Conservation (phyloP, 2,888 invertebrate species). For the Archaeoteleia sp. region DNA sequence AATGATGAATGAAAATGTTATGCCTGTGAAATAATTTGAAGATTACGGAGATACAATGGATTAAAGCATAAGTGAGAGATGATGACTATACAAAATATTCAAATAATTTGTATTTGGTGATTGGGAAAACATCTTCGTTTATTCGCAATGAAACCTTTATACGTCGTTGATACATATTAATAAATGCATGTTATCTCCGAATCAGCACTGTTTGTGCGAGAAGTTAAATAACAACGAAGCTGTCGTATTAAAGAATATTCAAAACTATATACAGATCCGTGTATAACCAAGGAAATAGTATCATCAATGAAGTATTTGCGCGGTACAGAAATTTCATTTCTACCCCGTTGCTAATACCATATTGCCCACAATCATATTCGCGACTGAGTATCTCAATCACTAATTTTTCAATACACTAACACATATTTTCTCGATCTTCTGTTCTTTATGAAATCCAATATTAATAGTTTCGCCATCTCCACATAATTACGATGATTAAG, state of each 20-base stretch:
- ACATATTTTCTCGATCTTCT: constrained; percentile 12
- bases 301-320: constrained; percentile 35
- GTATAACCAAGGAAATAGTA: constrained; percentile 41
- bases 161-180: background rate
- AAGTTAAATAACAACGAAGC: constrained; percentile 36
- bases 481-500: too few species aligned
- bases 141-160: background rate
- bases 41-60: too few species aligned
- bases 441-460: too few species aligned
- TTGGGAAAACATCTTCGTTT: too few species aligned
- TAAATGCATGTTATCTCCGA: background rate
- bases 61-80: too few species aligned
- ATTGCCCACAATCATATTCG: constrained; percentile 28
- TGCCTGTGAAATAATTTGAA: too few species aligned
- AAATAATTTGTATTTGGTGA: too few species aligned
- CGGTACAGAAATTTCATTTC: constrained; percentile 26
- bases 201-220: constrained; percentile 27
- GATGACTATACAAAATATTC: too few species aligned
- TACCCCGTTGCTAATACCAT: constrained; percentile 12
- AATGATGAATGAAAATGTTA: too few species aligned
- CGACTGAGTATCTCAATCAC: constrained; percentile 21
- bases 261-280: constrained; percentile 49
- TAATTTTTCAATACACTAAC: constrained; percentile 26
- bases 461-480: too few species aligned
- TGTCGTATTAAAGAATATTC: constrained; percentile 32